These are phyloP conservation scores for Catostylus mosaicus DNA, from an alignment of 30 jellyfish, hydroid and myxozoan species.

Conservation along the genomic window DNA sequence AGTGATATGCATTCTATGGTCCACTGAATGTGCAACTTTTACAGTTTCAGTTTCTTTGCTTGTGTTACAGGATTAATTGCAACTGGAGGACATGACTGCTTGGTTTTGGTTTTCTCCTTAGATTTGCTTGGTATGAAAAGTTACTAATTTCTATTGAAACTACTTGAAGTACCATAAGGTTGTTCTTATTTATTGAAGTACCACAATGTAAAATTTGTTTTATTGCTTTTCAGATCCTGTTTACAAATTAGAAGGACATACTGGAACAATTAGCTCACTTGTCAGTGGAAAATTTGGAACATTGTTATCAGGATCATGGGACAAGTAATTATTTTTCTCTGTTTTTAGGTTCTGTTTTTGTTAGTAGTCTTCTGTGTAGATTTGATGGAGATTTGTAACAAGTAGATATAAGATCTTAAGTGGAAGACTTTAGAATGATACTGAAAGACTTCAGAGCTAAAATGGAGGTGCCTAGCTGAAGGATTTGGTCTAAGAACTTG, in stretches of 20 bases:
- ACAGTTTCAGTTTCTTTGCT: background rate
- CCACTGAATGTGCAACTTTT: too few species aligned
- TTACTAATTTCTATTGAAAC: background rate
- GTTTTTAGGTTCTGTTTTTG: background rate
- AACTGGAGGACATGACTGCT: constrained; percentile 95
- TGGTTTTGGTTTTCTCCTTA: constrained; percentile 70
- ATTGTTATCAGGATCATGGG: constrained; percentile 97
- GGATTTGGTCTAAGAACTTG: too few species aligned
- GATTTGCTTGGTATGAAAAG: constrained; percentile 74
- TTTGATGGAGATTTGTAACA: too few species aligned
- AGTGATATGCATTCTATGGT: too few species aligned
- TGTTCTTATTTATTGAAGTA: too few species aligned
- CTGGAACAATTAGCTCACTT: constrained; percentile 86
- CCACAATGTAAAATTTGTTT: too few species aligned
- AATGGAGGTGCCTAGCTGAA: too few species aligned
- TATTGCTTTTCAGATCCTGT: constrained; percentile 83
- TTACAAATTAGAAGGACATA: constrained; percentile 78
- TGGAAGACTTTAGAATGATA: too few species aligned
- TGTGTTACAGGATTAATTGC: constrained; percentile 77
- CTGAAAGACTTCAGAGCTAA: too few species aligned
- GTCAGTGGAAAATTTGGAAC: constrained; percentile 94
- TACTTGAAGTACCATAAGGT: too few species aligned
- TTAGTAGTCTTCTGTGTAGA: background rate
- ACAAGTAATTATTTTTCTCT: constrained; percentile 60
- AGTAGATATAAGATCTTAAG: too few species aligned